Percentiles rank a stretch among this genome's conserved stretches.
These are phyloP conservation scores for Subacronicta megacephala DNA, from an alignment of 2,888 invertebrate genomes.

Conservation along the genomic window DNA sequence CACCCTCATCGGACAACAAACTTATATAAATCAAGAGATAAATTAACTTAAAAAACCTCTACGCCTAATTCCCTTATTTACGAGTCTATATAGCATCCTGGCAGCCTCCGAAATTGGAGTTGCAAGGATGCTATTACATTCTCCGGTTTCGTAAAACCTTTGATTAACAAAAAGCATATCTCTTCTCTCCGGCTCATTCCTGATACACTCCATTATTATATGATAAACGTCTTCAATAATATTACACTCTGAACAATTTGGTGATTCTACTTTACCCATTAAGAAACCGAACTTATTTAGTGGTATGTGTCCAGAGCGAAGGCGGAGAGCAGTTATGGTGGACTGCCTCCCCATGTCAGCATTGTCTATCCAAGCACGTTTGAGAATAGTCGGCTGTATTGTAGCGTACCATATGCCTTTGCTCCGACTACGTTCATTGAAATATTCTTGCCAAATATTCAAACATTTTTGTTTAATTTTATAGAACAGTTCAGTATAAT, in stretches of 20 bases:
- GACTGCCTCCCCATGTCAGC: slow-evolving; percentile 3
- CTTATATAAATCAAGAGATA: neutral
- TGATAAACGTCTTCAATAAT: neutral
- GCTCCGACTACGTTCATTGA: slow-evolving; percentile 1
- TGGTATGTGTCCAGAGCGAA: slow-evolving; percentile 3
- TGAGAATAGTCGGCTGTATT: slow-evolving; percentile 1
- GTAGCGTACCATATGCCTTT: slow-evolving; percentile 3
- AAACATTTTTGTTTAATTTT: neutral
- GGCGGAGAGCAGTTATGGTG: slow-evolving; percentile 1
- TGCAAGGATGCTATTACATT: slow-evolving; percentile 3
- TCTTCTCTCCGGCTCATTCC: neutral
- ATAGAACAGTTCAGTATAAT: neutral
- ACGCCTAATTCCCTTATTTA: neutral
- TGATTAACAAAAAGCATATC: neutral
- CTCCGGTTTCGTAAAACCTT: neutral
- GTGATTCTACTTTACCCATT: neutral
- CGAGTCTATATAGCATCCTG: slow-evolving; percentile 3
- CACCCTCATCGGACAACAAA: neutral
- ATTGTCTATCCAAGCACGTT: neutral
- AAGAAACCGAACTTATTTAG: neutral
- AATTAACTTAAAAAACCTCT: neutral
- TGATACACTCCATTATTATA: slow-evolving; percentile 2
- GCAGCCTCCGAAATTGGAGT: neutral
- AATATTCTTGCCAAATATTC: neutral
- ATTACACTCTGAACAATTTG: neutral